Percentiles rank a stretch among this genome's conserved stretches.
Evolutionary conservation across 2,113 vertebrate species (phyloP).

Genomic region (Conger conger): DNA sequence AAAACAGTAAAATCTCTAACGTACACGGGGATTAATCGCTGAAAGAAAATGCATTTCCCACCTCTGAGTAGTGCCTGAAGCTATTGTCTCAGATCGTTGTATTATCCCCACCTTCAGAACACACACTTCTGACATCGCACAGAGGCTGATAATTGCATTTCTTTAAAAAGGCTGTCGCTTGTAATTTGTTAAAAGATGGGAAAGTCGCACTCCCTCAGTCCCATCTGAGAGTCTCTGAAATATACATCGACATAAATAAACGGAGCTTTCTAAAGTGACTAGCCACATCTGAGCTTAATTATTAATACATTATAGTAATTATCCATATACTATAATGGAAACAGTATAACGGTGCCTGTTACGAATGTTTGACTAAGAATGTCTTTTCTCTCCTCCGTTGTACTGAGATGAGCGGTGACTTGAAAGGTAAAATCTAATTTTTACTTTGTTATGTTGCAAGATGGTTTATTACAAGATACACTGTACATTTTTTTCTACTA

Average conservation of each 20-base stretch:
- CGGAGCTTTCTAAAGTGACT: slow-evolving; percentile 54
- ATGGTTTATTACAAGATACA: neutral
- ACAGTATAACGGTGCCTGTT: slow-evolving; percentile 46
- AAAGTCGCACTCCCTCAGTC: slow-evolving; percentile 72
- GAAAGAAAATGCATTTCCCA: slow-evolving; percentile 27
- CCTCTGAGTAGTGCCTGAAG: slow-evolving; percentile 35
- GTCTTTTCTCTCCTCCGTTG: slow-evolving; percentile 55
- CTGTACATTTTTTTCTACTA: neutral
- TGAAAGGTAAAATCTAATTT: neutral
- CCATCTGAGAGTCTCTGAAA: slow-evolving; percentile 55
- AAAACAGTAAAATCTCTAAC: slow-evolving; percentile 53
- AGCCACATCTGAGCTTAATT: slow-evolving; percentile 73
- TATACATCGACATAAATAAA: slow-evolving; percentile 60
- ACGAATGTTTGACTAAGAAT: slow-evolving; percentile 58
- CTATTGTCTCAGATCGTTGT: slow-evolving; percentile 53
- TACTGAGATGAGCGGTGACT: slow-evolving; percentile 14
- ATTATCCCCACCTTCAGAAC: slow-evolving; percentile 48
- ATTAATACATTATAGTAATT: slow-evolving; percentile 77
- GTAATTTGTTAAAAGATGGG: slow-evolving; percentile 57
- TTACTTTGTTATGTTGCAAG: neutral
- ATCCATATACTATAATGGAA: slow-evolving; percentile 60
- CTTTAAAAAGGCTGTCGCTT: slow-evolving; percentile 29
- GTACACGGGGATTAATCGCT: slow-evolving; percentile 38
- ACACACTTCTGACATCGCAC: slow-evolving; percentile 47
- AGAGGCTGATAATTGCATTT: slow-evolving; percentile 56